These are phyloP conservation scores for Aethina tumida DNA, from an alignment of 1,140 invertebrate genomes.

Conservation along the genomic window DNA sequence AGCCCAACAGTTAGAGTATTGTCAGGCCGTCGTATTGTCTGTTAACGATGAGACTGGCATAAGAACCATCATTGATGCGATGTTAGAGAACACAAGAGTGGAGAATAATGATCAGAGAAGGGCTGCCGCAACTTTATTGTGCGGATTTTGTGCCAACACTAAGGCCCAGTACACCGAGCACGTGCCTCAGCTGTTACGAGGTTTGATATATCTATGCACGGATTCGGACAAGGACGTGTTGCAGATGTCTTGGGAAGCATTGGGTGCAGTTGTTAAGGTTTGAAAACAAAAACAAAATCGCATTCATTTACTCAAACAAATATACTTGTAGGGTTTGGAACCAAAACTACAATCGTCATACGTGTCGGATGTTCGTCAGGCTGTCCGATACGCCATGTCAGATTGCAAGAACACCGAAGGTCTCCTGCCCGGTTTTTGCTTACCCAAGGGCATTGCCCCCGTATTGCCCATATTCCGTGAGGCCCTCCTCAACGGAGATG, in stretches of 20 bases:
- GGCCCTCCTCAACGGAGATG: conserved; percentile 86
- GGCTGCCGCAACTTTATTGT: conserved; percentile 78
- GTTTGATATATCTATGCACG: conserved; percentile 76
- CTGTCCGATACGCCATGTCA: conserved; percentile 78
- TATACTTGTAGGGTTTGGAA: conserved; percentile 54
- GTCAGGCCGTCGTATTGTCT: conserved; percentile 85
- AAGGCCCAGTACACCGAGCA: conserved; percentile 78
- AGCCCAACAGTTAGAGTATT: conserved; percentile 77
- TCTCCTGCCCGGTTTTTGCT: conserved; percentile 85
- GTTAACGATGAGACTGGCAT: conserved; percentile 81
- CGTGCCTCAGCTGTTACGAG: conserved; percentile 78
- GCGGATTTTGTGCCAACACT: conserved; percentile 81
- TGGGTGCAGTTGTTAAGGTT: conserved; percentile 82
- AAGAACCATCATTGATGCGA: conserved; percentile 77
- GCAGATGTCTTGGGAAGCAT: conserved; percentile 78
- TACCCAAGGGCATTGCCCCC: conserved; percentile 86
- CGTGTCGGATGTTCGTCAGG: conserved; percentile 82
- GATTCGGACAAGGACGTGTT: conserved; percentile 73
- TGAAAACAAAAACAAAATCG: conserved; percentile 1
- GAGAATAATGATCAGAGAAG: conserved; percentile 53
- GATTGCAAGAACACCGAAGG: conserved; percentile 64
- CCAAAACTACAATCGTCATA: conserved; percentile 71
- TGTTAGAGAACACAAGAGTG: conserved; percentile 70
- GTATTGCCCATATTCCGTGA: conserved; percentile 92
- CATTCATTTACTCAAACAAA: not conserved